Base-by-base conservation (phyloP, 2,797 vertebrate genomes). In the Danio jaintianensis region DNA sequence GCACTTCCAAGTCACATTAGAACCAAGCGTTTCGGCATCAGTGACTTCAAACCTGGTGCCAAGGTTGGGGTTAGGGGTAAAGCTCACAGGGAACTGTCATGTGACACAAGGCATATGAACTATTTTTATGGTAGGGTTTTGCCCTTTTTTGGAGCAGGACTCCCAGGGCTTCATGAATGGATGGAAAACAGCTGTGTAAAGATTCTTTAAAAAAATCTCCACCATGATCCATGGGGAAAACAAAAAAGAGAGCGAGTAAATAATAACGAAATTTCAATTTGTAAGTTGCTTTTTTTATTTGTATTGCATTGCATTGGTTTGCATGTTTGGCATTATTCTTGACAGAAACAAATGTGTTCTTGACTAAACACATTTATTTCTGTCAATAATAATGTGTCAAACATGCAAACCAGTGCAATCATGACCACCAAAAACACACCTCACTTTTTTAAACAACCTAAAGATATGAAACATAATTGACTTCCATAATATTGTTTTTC, bases 31-130 rank as follows among this genome's bases (percentile, higher is more conserved):
- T 72, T 56, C 9, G 1, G 40, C 36, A 64, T 42, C 16, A 5
- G 9, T 43, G 1, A 72, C 70, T 45, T 72, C 53, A 40, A 71
- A 56, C 36, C n/a, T 45, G 18, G 40, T 45, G 40, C 18, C 53
- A 59, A n/a, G 40, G 55, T 73, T 73, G 43, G 70, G 12, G 18
- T 43, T 43, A n/a, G 29, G 38, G 38, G 69, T 56, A 40, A 29
- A 58, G 40, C 70, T 59, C 52, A 53, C 59, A 64, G 13, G 36
- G 48, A 55, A 62, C 20, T 64, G 56, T 64, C 53, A 43, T 43
- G 64, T 66, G 50, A 55, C 75, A 78, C 45, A 55, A 78, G 47
- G 38, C 62, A 64, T 67, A 77, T 10, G 20, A 68, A 67, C 75
- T 55, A 64, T 66, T 55, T 55, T 43, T 64, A 68, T 45, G 20